Base-by-base conservation (phyloP, 2,113 vertebrate species). In the Epinephelus cyanopodus region DNA sequence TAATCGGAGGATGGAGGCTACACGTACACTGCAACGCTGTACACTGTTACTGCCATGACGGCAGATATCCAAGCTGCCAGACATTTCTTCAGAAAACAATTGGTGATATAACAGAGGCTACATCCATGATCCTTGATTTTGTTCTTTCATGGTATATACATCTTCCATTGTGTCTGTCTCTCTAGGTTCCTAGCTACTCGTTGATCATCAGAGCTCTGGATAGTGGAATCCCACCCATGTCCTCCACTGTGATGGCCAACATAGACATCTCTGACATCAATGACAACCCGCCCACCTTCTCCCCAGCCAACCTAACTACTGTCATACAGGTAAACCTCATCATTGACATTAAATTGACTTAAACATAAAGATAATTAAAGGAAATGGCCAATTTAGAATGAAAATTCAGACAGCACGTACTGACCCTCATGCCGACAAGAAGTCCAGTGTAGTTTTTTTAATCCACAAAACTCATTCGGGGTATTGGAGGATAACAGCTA, bases 261-360 rank as follows among this genome's bases (percentile, higher is more conserved):
- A 96, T 99, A 29, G 98, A 98, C 80, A 96, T 99, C 90, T 97
- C 98, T 0, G 98, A 99, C 77, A 96, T 99, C 88, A 99, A 99
- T 0, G 98, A 99, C 92, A 99, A 99, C 88, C 95, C 97, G 1
- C 98, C 98, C 4, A 91, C 95, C 58, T 99, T 99, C 90, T 97
- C 95, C 62, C 97, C 97, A 0, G 95, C 96, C 82, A 99, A 99
- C 90, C 97, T 97, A 62, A 97, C 96, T 0, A 95, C 97, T 42
- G 98, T 99, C 78, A 98, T 98, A 89, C 98, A 99, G 95, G 98
- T 99, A 92, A 90, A 90, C 58, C 15, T n/a, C 4, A 11, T 21
- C 10, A 48, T 15, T 63, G 12, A 66, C 8, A 45, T 37, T 37
- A 37, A 8, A 37, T 37, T 37, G 33, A 37, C 6, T 37, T 37